These are phyloP conservation scores for Graphium colonna DNA, from an alignment of 2,888 invertebrate genomes.

Conservation along the genomic window DNA sequence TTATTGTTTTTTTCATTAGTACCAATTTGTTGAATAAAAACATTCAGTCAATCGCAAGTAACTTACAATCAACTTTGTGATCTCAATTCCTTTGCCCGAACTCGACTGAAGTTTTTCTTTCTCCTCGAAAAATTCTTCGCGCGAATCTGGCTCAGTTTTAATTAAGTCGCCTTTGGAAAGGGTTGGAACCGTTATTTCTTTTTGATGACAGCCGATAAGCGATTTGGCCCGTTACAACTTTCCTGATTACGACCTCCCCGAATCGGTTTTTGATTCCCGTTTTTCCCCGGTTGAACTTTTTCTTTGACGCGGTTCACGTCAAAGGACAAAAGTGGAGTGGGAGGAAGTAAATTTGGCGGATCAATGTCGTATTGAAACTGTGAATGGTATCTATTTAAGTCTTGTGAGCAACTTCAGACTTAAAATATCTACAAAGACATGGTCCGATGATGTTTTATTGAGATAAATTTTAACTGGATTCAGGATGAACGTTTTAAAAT, in stretches of 20 bases:
- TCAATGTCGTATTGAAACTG: not conserved
- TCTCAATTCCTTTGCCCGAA: constrained; percentile 6
- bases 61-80: not conserved
- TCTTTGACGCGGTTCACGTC: constrained; percentile 10
- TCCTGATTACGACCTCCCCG: constrained; percentile 49
- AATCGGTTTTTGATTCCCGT: constrained; percentile 52
- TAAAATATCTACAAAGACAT: not conserved
- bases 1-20: no score
- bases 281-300: constrained; percentile 45
- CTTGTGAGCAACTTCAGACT: no score
- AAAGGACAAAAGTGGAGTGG: constrained; percentile 7
- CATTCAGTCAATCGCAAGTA: not conserved
- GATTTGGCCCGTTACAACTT: constrained; percentile 56
- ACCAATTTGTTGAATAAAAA: no score
- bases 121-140: constrained; percentile 32
- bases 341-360: not conserved
- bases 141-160: constrained; percentile 51
- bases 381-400: not conserved
- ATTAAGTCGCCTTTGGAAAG: constrained; percentile 72
- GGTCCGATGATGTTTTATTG: not conserved
- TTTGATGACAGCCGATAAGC: constrained; percentile 76
- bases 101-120: constrained; percentile 26
- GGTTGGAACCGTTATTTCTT: constrained; percentile 64
- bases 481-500: not conserved
- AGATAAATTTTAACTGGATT: not conserved